Percentiles rank a stretch among this genome's conserved stretches.
Evolutionary conservation across 2,113 vertebrate genomes (phyloP).

Genomic region (Planiliza haematocheilus): DNA sequence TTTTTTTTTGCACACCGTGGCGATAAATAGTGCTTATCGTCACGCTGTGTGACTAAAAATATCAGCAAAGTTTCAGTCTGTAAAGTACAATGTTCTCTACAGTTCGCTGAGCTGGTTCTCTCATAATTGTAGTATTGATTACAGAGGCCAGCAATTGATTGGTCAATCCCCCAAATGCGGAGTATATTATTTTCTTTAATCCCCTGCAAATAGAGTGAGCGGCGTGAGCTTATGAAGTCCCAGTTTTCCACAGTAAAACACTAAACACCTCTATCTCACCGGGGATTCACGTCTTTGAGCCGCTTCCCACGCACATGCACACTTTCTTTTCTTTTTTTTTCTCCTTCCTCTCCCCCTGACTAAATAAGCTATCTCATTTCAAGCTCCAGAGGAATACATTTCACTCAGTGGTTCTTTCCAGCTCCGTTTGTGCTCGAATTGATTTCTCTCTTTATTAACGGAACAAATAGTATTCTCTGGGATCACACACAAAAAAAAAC

Average conservation of each 20-base stretch:
- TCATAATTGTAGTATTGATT: slow-evolving; percentile 77
- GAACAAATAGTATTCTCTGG: slow-evolving; percentile 55
- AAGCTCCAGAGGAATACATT: slow-evolving; percentile 59
- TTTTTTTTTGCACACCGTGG: slow-evolving; percentile 63
- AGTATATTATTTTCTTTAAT: slow-evolving; percentile 72
- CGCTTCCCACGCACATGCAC: slow-evolving; percentile 39
- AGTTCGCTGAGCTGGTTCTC: slow-evolving; percentile 61
- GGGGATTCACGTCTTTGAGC: slow-evolving; percentile 62
- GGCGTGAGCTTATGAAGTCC: slow-evolving; percentile 60
- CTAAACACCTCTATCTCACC: slow-evolving; percentile 64
- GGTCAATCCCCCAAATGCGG: slow-evolving; percentile 60
- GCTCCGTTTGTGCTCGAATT: slow-evolving; percentile 50
- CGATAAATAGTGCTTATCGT: slow-evolving; percentile 47
- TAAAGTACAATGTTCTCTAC: slow-evolving; percentile 32
- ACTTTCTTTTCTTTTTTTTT: slow-evolving; percentile 6
- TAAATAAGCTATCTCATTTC: slow-evolving; percentile 64
- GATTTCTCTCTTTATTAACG: slow-evolving; percentile 67
- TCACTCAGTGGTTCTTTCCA: slow-evolving; percentile 48
- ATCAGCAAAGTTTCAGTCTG: slow-evolving; percentile 45
- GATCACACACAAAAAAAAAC: no score
- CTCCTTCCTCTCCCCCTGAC: neutral
- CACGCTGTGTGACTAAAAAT: slow-evolving; percentile 33
- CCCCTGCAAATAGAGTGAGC: slow-evolving; percentile 60
- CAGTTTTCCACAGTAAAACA: slow-evolving; percentile 67
- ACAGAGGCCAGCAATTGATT: slow-evolving; percentile 43